A percentile compares a stretch with the other conserved stretches of the same genome.
Evolutionary conservation across 2,888 invertebrate species (phyloP).

Genomic region (Meghimatium bilineatum): DNA sequence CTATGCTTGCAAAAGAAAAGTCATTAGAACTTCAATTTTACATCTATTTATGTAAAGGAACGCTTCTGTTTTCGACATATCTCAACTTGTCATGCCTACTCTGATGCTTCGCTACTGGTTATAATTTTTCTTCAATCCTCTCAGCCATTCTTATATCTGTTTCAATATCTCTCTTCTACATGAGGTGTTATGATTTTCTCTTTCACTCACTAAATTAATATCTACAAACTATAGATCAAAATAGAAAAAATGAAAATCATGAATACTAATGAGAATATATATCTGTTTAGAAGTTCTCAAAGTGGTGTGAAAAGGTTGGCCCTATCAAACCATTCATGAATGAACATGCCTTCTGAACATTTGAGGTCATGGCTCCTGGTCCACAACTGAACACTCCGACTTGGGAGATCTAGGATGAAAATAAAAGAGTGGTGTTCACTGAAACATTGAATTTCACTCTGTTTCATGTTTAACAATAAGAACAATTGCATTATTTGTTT

Average conservation of each 20-base stretch:
- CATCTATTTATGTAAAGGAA: too few relatives aligned
- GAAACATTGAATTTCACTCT: not conserved
- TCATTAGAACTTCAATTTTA: too few relatives aligned
- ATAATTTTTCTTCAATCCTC: too few relatives aligned
- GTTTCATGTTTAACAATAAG: not conserved
- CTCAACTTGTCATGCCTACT: too few relatives aligned
- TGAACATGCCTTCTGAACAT: conserved; percentile 96
- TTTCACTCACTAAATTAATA: too few relatives aligned
- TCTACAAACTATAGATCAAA: not conserved
- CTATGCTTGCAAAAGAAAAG: too few relatives aligned
- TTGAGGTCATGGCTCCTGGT: conserved; percentile 95
- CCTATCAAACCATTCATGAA: conserved; percentile 91
- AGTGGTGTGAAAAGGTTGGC: conserved; percentile 95
- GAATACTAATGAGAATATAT: not conserved
- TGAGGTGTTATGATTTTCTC: too few relatives aligned
- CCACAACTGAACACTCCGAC: conserved; percentile 99
- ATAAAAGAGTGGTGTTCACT: not conserved
- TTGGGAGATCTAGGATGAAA: conserved; percentile 87
- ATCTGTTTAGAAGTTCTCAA: conserved; percentile 88
- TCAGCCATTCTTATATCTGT: too few relatives aligned
- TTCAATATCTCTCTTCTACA: too few relatives aligned
- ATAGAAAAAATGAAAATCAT: not conserved
- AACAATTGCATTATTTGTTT: too few relatives aligned
- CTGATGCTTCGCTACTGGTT: too few relatives aligned
- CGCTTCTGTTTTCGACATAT: too few relatives aligned